A percentile compares a stretch with the other conserved stretches of the same genome.
phyloP scores from a whole-genome alignment of 2,797 vertebrate species.

The Catostomus latipinnis region DNA sequence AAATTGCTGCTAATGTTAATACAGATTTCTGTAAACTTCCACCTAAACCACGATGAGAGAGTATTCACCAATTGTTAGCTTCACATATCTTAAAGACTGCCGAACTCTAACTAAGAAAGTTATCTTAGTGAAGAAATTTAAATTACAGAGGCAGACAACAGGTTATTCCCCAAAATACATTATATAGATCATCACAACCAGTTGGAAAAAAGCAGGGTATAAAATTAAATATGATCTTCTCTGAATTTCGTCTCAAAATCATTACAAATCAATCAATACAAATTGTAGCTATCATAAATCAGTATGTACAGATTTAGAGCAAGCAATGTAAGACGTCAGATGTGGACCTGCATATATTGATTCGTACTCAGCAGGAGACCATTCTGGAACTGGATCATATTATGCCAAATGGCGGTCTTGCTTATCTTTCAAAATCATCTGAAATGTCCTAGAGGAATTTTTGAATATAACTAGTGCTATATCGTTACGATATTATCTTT shows the following conservation, averaged over 20 bases:
- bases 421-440: slow-evolving; percentile 40
- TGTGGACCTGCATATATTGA: slow-evolving; percentile 47
- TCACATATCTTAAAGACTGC: slow-evolving; percentile 32
- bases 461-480: slow-evolving; percentile 50
- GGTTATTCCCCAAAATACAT: slow-evolving; percentile 42
- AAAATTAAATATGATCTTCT: slow-evolving; percentile 25
- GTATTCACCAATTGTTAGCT: slow-evolving; percentile 30
- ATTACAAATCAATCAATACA: slow-evolving; percentile 31
- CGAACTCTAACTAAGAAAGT: slow-evolving; percentile 5
- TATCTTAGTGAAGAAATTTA: slow-evolving; percentile 1
- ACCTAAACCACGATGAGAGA: slow-evolving; percentile 31
- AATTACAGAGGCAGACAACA: slow-evolving; percentile 37
- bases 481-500: slow-evolving; percentile 28
- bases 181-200: slow-evolving; percentile 51
- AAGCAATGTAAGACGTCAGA: slow-evolving; percentile 31
- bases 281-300: slow-evolving; percentile 36
- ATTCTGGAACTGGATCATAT: slow-evolving; percentile 11
- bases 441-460: slow-evolving; percentile 44
- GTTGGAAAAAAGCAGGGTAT: slow-evolving; percentile 20
- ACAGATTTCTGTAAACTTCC: slow-evolving; percentile 40
- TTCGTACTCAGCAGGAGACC: slow-evolving; percentile 11
- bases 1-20: slow-evolving; percentile 20
- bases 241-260: slow-evolving; percentile 42
- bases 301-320: slow-evolving; percentile 41
- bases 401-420: not conserved